A percentile compares a stretch with the other conserved stretches of the same genome.
phyloP scores from a whole-genome alignment of 1,140 invertebrate species.

The Choristoneura fumiferana region DNA sequence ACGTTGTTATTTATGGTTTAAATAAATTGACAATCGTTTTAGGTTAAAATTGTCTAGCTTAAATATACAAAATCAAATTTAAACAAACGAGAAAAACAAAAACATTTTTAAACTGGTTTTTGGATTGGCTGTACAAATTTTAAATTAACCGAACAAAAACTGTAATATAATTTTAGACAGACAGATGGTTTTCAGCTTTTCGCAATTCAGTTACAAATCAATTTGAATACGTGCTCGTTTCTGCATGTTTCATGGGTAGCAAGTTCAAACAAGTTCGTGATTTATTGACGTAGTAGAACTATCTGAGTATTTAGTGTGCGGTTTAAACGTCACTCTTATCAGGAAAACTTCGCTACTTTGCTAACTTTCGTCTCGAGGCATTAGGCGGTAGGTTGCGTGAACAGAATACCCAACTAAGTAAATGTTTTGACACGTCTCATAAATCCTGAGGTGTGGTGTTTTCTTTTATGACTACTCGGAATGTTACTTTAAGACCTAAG shows the following conservation, averaged over 20 bases:
- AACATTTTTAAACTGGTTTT: no score
- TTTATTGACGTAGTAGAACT: slow-evolving; percentile 47
- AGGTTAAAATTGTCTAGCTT: no score
- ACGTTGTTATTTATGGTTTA: slow-evolving; percentile 2
- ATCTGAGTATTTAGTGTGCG: slow-evolving; percentile 45
- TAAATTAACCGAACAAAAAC: background rate
- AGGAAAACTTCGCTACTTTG: slow-evolving; percentile 33
- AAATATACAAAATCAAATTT: no score
- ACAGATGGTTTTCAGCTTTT: background rate
- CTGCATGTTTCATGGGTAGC: background rate
- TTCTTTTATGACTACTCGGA: slow-evolving; percentile 13
- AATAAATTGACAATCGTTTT: no score
- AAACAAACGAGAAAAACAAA: no score
- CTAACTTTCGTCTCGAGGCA: slow-evolving; percentile 27
- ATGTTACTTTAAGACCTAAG: slow-evolving; percentile 5
- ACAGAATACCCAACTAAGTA: slow-evolving; percentile 13
- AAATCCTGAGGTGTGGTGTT: slow-evolving; percentile 16
- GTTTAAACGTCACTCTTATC: slow-evolving; percentile 43
- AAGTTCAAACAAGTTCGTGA: slow-evolving; percentile 40
- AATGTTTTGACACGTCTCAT: slow-evolving; percentile 14
- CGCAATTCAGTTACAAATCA: slow-evolving; percentile 6
- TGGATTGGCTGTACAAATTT: no score
- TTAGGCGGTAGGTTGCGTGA: slow-evolving; percentile 12
- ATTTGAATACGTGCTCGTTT: slow-evolving; percentile 7
- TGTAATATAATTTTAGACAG: background rate